Percentiles rank a stretch among this genome's conserved stretches.
Conservation (phyloP, 1,140 invertebrate species). For the Neotoxoptera formosana region DNA sequence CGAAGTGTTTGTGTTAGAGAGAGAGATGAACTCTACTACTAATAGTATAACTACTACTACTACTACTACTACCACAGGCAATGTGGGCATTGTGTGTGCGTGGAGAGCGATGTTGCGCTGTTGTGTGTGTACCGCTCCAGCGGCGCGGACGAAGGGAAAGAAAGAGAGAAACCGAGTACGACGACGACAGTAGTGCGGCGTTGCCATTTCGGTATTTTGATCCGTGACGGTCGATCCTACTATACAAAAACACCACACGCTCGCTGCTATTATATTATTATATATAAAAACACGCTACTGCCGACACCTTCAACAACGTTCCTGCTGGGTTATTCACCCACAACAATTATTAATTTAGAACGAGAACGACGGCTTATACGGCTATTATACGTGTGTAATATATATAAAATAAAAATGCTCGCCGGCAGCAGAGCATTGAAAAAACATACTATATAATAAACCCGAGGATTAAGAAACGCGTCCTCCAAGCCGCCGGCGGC, state of each 20-base stretch:
- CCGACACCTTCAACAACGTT: slow-evolving; percentile 54
- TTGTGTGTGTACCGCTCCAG: slow-evolving; percentile 28
- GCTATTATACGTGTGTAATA: background rate
- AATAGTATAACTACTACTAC: background rate
- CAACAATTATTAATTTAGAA: slow-evolving; percentile 57
- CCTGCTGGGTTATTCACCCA: slow-evolving; percentile 55
- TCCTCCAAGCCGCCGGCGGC: too few relatives aligned
- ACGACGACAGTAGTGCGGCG: slow-evolving; percentile 43
- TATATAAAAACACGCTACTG: slow-evolving; percentile 18
- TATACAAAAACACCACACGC: slow-evolving; percentile 25
- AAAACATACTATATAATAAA: background rate
- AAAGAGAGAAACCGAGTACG: slow-evolving; percentile 51
- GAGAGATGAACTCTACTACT: slow-evolving; percentile 40
- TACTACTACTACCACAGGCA: slow-evolving; percentile 13
- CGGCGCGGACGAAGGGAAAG: slow-evolving; percentile 52
- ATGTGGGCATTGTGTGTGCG: slow-evolving; percentile 21
- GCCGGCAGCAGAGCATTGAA: background rate
- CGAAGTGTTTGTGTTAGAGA: background rate
- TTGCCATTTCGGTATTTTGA: slow-evolving; percentile 54
- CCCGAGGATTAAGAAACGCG: slow-evolving; percentile 9
- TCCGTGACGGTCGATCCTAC: slow-evolving; percentile 55
- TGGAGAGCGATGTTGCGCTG: background rate
- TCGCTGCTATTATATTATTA: slow-evolving; percentile 21
- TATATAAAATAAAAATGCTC: background rate
- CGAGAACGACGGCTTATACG: slow-evolving; percentile 27